Conservation (phyloP, 2,113 vertebrate species). For the Corvus moneduloides region DNA sequence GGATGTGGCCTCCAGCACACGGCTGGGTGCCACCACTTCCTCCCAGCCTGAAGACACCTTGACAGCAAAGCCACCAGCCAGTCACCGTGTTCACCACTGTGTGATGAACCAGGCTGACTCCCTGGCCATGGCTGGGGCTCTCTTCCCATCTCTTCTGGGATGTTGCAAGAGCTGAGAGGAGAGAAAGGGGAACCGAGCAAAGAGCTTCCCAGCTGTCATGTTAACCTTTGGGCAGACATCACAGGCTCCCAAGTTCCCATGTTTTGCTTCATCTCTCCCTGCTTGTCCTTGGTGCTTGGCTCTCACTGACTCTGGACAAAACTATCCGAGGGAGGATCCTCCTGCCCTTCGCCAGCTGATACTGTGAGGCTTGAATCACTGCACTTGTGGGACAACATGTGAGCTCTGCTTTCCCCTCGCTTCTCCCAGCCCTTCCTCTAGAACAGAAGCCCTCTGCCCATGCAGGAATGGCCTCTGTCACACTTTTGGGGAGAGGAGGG, state of each 20-base stretch:
- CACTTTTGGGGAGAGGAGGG: background rate
- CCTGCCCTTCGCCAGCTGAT: constrained; percentile 1
- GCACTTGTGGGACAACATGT: background rate
- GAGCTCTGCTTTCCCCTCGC: background rate
- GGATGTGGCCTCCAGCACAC: background rate
- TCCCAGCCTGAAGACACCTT: background rate
- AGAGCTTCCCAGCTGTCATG: accelerated
- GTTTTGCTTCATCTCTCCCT: constrained; percentile 33
- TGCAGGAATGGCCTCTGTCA: background rate
- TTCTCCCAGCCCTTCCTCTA: background rate
- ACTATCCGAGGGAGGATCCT: constrained; percentile 23
- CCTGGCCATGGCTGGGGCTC: background rate
- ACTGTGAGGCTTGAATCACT: background rate
- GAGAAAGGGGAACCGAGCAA: background rate
- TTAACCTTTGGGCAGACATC: background rate
- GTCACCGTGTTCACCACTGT: accelerated
- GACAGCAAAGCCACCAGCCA: background rate
- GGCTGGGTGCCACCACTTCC: background rate
- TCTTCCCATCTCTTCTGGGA: background rate
- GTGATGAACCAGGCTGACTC: background rate
- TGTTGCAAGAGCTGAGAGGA: background rate
- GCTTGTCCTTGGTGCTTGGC: background rate
- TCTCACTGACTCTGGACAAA: background rate
- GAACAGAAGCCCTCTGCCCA: background rate
- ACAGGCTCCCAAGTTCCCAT: background rate